A percentile compares a stretch with the other conserved stretches of the same genome.
Evolutionary conservation across 2,888 invertebrate genomes (phyloP).

Genomic region (Syritta pipiens): DNA sequence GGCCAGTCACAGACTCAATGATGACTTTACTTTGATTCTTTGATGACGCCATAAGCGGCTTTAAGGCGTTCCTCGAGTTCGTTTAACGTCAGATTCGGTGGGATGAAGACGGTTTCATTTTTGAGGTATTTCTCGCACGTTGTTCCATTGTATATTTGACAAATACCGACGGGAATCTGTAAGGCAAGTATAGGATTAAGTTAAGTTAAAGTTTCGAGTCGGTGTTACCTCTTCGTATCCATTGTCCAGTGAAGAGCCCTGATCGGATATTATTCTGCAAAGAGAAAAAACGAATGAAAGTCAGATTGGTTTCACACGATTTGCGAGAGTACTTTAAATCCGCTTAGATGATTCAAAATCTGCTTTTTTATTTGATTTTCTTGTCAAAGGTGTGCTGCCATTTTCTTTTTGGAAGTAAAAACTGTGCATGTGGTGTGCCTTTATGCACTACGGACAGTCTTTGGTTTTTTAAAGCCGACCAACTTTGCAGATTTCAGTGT

Average conservation of each 20-base stretch:
- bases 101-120: conserved; percentile 92
- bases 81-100: conserved; percentile 87
- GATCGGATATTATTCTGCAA: conserved; percentile 28
- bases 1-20: neutral
- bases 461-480: no score
- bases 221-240: conserved; percentile 50
- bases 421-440: no score
- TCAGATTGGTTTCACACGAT: neutral
- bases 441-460: no score
- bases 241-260: conserved; percentile 27
- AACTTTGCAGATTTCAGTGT: no score
- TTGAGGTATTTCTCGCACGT: conserved; percentile 89
- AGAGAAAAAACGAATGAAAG: conserved; percentile 1
- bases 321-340: no score
- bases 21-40: conserved; percentile 86
- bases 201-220: neutral
- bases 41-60: conserved; percentile 91
- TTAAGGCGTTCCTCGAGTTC: conserved; percentile 90
- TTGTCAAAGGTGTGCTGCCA: no score
- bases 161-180: conserved; percentile 80
- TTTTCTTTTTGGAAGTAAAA: no score
- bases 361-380: no score
- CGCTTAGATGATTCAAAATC: no score
- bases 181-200: neutral
- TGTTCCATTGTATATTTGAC: conserved; percentile 90